phyloP scores from a whole-genome alignment of 2,113 vertebrate genomes.

The Protobothrops mucrosquamatus region DNA sequence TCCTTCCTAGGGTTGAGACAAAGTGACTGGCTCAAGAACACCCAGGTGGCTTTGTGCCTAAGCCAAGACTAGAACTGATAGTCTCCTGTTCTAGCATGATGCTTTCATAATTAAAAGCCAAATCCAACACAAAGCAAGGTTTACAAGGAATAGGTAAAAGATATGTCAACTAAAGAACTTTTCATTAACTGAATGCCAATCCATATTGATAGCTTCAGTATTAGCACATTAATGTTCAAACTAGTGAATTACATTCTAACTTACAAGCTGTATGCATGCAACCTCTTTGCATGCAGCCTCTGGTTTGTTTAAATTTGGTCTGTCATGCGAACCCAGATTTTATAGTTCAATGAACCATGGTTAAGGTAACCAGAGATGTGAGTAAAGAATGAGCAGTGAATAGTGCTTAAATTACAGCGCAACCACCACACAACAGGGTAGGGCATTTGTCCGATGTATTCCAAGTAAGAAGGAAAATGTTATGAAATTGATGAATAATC shows the following conservation, averaged over 20 bases:
- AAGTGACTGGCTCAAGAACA: background rate
- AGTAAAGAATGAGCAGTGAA: background rate
- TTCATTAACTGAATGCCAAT: background rate
- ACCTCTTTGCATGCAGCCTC: background rate
- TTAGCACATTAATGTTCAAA: background rate
- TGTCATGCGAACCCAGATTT: background rate
- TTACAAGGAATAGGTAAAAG: background rate
- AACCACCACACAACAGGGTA: background rate
- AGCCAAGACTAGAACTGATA: background rate
- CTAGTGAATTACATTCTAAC: background rate
- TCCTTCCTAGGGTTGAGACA: background rate
- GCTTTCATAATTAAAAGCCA: background rate
- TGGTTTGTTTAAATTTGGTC: background rate
- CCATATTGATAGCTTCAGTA: background rate
- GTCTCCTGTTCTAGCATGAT: background rate
- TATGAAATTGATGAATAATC: background rate
- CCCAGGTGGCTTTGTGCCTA: background rate
- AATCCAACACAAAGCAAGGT: background rate
- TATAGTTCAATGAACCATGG: background rate
- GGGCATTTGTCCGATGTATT: background rate
- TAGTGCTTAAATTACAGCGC: background rate
- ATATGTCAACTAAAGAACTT: background rate
- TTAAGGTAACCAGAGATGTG: background rate
- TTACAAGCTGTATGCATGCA: background rate
- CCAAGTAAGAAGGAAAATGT: background rate